Conservation (phyloP, 2,797 vertebrate genomes). For the Rhinichthys osculus region DNA sequence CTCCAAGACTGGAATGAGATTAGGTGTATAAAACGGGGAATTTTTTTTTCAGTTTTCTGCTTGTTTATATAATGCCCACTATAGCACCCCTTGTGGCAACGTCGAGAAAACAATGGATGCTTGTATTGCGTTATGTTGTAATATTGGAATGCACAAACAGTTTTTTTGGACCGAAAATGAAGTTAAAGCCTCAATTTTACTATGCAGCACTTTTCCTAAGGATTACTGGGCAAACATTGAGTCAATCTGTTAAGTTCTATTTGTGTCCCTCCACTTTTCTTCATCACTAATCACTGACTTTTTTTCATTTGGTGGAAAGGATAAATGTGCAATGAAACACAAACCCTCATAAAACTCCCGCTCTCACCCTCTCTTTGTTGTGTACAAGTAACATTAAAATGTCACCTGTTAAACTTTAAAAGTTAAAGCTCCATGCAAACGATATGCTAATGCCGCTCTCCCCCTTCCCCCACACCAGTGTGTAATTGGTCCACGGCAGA, state of each 20-base stretch:
- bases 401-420: conserved; percentile 32
- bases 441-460: neutral
- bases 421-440: conserved; percentile 33
- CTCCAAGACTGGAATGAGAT: neutral
- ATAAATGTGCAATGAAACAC: neutral
- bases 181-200: neutral
- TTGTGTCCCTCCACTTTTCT: neutral
- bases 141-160: neutral
- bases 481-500: conserved; percentile 37
- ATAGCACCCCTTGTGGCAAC: neutral
- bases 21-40: neutral
- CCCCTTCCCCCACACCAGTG: neutral
- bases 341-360: neutral
- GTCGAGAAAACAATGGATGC: neutral
- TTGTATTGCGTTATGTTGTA: neutral
- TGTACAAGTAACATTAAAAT: conserved; percentile 34
- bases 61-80: neutral
- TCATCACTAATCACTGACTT: neutral
- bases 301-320: conserved; percentile 23
- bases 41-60: neutral
- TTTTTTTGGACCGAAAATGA: neutral
- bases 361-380: neutral
- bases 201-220: neutral
- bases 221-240: neutral
- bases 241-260: neutral